Conservation (phyloP, 2,797 vertebrate species). For the Alauda arvensis region DNA sequence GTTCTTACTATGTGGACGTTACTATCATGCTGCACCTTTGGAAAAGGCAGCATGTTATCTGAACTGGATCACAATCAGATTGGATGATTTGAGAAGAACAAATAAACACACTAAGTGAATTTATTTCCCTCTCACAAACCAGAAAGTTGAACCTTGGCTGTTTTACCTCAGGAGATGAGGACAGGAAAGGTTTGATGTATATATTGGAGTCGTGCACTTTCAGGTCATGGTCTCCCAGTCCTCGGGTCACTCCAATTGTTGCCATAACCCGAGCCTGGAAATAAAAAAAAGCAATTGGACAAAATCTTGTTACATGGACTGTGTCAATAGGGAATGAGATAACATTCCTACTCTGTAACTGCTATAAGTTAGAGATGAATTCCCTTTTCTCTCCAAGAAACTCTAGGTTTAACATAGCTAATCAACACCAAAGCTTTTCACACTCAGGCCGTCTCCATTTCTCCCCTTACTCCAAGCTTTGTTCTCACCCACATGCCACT, state of each 20-base stretch:
- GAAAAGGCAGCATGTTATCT: background rate
- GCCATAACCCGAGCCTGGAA: conserved; percentile 93
- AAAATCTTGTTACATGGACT: background rate
- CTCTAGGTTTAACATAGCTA: background rate
- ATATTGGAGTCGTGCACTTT: conserved; percentile 97
- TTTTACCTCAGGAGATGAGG: conserved; percentile 92
- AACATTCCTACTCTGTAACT: background rate
- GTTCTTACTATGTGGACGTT: background rate
- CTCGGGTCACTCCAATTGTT: conserved; percentile 94
- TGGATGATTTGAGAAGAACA: background rate
- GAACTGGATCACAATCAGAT: background rate
- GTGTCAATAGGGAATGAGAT: background rate
- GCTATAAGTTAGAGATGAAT: background rate
- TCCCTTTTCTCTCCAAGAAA: background rate
- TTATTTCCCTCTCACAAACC: background rate
- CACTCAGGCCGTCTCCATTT: background rate
- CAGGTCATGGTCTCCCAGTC: conserved; percentile 93
- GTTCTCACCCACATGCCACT: background rate
- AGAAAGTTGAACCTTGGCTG: background rate
- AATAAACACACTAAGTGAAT: background rate
- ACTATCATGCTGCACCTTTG: background rate
- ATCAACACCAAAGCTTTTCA: background rate
- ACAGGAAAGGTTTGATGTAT: conserved; percentile 97
- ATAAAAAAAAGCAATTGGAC: background rate
- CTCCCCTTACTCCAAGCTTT: background rate